Base-by-base conservation (phyloP, 2,888 invertebrate genomes). In the Eurytoma californica region DNA sequence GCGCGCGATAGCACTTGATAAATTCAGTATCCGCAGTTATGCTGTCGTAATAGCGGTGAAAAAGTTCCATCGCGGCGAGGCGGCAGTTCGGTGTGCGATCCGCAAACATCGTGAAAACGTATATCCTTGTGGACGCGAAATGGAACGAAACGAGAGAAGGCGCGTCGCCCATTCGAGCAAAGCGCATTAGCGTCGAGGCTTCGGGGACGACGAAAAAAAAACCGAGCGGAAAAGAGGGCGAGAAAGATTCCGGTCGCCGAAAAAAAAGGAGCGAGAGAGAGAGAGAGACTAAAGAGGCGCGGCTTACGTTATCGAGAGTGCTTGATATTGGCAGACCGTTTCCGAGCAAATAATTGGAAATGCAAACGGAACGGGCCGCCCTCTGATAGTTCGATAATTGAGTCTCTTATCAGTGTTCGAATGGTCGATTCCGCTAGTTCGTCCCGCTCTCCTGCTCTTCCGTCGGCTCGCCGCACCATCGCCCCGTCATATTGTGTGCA, bases 321-420 rank as follows among this genome's bases (percentile, higher is more conserved):
- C 85, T 86, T 87, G 87, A 89, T 89, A 90, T 89, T 88, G 89
- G 89, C 89, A 89, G 88, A 88, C 88, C 88, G 86, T 88, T 89
- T 87, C 87, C 87, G 85, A 86, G 86, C 88, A 89, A 89, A 89
- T 90, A 90, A 90, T 90, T 90, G 89, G 88, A 90, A 89, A 89
- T 89, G 89, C 89, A 88, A 90, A 88, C 88, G 87, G 89, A 87
- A 88, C 86, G 86, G 84, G 85, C 84, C 85, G 85, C 85, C 83
- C 87, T 86, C 87, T 88, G 89, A 88, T 90, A 88, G 89, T 87
- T 90, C 87, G 88, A 90, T 90, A 90, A 90, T 90, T 90, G 89
- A 89, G 88, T 89, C 90, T 87, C 90, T 89, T 90, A 90, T 90
- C 90, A 86, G 87, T 86, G 84, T 85, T 88, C 85, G 86, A 87